Evolutionary conservation across 2,888 invertebrate genomes (phyloP), one percentile per base, ranked within the genome.

Genomic region (Chirona hameri): DNA sequence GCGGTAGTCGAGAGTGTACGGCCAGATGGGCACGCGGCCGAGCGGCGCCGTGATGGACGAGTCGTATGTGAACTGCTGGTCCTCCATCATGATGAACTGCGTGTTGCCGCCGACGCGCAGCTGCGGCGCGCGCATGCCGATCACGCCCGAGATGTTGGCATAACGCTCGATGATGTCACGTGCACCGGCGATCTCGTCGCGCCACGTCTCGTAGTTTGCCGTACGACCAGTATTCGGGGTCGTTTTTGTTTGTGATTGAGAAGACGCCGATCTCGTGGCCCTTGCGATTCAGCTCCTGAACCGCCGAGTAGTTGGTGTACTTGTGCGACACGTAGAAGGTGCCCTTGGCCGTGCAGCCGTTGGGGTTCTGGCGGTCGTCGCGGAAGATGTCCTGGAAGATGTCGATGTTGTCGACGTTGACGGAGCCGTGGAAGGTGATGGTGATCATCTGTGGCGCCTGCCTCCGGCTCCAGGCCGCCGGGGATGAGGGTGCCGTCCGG

Each of bases 51-150:
- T 96, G 87, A 98, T 96, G 24, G 97, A 96, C 46, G 97, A 95
- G 88, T 98, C 98, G 88, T 97, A 98, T 12, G 95, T 93, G 88
- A 97, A 97, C 89, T 94, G 95, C 88, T 97, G 95, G 88, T 97
- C 96, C 83, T 94, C 93, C 97, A 98, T 97, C 96, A 97, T 97
- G 89, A 96, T 95, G 88, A 97, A 98, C 90, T 97, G 96, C 86
- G 93, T 95, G 90, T 97, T 96, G 84, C 97, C 97, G 84, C 97
- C 97, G 0, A 96, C 95, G 82, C 96, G 91, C 82, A 96, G 90
- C 87, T 95, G 96, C 12, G 96, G 96, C 2, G 96, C 96, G 72
- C 96, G 92, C 85, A 95, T 90, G 27, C 95, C 95, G 86, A 96
- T 95, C 85, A 97, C 94, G 87, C 96, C 96, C 82, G 95, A 94